Base-by-base conservation (phyloP, 2,888 invertebrate species). In the Trichopria drosophilae region DNA sequence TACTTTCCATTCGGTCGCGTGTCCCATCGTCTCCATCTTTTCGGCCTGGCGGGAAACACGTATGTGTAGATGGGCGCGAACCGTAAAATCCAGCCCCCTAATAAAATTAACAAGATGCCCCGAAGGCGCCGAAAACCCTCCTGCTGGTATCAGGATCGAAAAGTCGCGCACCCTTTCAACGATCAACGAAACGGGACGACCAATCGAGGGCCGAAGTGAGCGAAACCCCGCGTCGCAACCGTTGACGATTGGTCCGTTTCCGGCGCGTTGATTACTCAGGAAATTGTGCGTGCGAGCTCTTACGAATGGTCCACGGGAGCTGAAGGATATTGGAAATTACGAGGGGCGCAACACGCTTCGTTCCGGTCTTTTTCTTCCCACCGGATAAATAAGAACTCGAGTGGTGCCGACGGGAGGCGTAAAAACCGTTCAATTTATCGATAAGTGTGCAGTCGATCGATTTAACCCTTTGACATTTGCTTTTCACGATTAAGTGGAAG, bases 201-300 rank as follows among this genome's bases (percentile, higher is more conserved):
- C n/a, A n/a, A n/a, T n/a, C 6, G 34, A 34, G 34, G 19, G 34
- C 12, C 13, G 34, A 6, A 10, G 34, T 10, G 15, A 23, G n/a
- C 23, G 13, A 23, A 10, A 6, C 7, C 16, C 4, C 34, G 29
- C 24, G 16, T n/a, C n/a, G n/a, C n/a, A n/a, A 51, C 55, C 44
- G 31, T 51, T 52, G 58, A 48, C 66, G 69, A 73, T 75, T 68
- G 73, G 69, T 62, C 64, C 65, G 71, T 66, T 73, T 75, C 74
- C 75, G 72, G 72, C 62, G 65, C 60, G 61, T 68, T 69, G 71
- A 73, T 69, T 73, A 61, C 67, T 59, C 59, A 66, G 71, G 71
- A 74, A 74, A 73, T 74, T 71, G 71, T 71, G 71, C 73, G 72
- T 68, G 61, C 60, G 54, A 32, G 44, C 51, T 35, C 46, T 28